Conservation (phyloP, 2,888 invertebrate genomes). For the Phrixothrix hirtus region DNA sequence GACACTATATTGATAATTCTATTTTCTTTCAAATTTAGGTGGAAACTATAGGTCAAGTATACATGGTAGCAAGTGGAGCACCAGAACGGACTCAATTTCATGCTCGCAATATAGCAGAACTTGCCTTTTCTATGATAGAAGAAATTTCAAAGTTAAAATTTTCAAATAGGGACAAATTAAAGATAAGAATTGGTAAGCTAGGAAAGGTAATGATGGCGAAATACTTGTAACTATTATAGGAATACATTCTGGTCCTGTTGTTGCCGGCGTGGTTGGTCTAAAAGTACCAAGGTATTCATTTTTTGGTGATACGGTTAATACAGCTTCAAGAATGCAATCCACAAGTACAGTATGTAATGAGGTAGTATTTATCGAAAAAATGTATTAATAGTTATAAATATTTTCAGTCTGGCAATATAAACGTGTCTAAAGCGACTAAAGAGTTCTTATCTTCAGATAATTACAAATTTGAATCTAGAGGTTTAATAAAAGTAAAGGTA, state of each 20-base stretch:
- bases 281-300: conserved; percentile 86
- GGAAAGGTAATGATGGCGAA: too few species aligned
- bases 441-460: conserved; percentile 66
- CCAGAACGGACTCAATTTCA: conserved; percentile 75
- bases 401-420: conserved; percentile 72
- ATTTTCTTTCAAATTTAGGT: conserved; percentile 68
- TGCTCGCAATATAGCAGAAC: conserved; percentile 74
- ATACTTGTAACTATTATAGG: too few species aligned
- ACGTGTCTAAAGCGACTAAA: conserved; percentile 75
- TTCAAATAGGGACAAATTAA: conserved; percentile 54
- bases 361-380: not conserved
- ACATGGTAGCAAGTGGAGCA: conserved; percentile 89
- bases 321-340: conserved; percentile 87
- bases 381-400: too few species aligned
- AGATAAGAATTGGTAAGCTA: conserved; percentile 66
- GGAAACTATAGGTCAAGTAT: conserved; percentile 85
- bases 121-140: conserved; percentile 73
- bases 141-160: conserved; percentile 64
- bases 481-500: conserved; percentile 79
- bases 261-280: conserved; percentile 84
- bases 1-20: not conserved
- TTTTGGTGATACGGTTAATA: conserved; percentile 90
- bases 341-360: conserved; percentile 59
- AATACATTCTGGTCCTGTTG: conserved; percentile 85
- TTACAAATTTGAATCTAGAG: conserved; percentile 73